phyloP scores from a whole-genome alignment of 2,888 invertebrate genomes.

The Aspidiotus destructor region DNA sequence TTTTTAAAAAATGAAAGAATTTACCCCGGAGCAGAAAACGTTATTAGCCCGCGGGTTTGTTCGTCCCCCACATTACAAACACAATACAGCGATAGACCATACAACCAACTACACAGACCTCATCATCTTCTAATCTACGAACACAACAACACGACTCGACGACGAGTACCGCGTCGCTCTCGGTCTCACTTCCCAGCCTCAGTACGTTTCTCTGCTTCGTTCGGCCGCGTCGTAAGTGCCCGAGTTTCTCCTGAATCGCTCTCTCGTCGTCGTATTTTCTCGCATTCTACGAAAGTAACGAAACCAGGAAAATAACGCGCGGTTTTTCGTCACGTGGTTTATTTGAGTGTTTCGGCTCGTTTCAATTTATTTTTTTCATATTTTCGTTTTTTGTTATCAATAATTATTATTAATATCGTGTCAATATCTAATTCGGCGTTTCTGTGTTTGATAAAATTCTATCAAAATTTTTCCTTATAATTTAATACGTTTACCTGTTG shows the following conservation, averaged over 20 bases:
- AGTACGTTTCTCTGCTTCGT: slow-evolving; percentile 2
- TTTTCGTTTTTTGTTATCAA: too few relatives aligned
- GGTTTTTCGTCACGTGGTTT: too few relatives aligned
- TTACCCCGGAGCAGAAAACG: slow-evolving; percentile 28
- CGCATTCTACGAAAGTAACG: background rate
- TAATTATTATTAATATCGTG: too few relatives aligned
- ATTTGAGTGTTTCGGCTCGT: too few relatives aligned
- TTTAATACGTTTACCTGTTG: slow-evolving; percentile 25
- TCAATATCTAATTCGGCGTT: too few relatives aligned
- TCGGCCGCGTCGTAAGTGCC: background rate
- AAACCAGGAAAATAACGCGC: too few relatives aligned
- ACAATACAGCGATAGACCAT: slow-evolving; percentile 16
- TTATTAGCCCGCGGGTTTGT: slow-evolving; percentile 24
- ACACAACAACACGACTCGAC: background rate
- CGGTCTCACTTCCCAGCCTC: background rate
- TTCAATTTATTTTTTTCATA: too few relatives aligned
- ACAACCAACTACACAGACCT: slow-evolving; percentile 22
- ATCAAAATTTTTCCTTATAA: slow-evolving; percentile 28
- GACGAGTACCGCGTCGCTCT: background rate
- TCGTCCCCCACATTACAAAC: slow-evolving; percentile 22
- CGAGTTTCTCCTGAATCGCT: background rate
- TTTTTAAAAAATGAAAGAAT: slow-evolving; percentile 18
- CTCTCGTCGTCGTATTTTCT: background rate
- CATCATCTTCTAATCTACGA: slow-evolving; percentile 6
- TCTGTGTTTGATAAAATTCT: background rate